A percentile compares a stretch with the other conserved stretches of the same genome.
These are phyloP conservation scores for Chironomus tepperi DNA, from an alignment of 1,140 invertebrate species.

Conservation along the genomic window DNA sequence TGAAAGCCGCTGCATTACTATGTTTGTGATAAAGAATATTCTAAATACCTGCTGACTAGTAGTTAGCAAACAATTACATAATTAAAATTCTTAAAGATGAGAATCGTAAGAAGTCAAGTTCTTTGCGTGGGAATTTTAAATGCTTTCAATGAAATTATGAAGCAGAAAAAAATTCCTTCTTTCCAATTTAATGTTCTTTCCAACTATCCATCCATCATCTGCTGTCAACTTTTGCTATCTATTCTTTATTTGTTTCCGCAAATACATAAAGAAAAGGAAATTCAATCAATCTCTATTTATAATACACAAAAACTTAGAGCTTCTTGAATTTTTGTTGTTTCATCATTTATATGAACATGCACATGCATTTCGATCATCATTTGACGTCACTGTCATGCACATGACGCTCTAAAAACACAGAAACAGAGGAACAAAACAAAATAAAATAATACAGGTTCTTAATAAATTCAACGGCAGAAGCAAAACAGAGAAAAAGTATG, in stretches of 20 bases:
- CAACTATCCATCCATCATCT: not conserved
- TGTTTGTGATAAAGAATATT: not conserved
- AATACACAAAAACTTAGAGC: not conserved
- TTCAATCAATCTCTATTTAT: not conserved
- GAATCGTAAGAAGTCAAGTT: not conserved
- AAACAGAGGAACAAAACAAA: not conserved
- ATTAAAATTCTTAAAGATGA: not conserved
- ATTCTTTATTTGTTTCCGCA: not conserved
- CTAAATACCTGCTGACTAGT: not conserved
- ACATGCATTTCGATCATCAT: not conserved
- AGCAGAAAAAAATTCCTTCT: not conserved
- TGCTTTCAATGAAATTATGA: not conserved
- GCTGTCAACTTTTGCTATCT: not conserved
- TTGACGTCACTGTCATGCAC: not conserved
- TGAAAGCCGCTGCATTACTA: too few species aligned
- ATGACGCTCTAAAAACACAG: not conserved
- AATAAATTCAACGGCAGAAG: not conserved
- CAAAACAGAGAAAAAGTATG: too few species aligned
- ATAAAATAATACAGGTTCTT: not conserved
- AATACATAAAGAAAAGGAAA: constrained; percentile 3
- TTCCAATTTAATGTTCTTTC: not conserved
- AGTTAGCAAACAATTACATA: not conserved
- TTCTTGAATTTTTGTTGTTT: not conserved
- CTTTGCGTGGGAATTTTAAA: not conserved
- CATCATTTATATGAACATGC: not conserved